A percentile compares a stretch with the other conserved stretches of the same genome.
phyloP scores from a whole-genome alignment of 2,888 invertebrate species.

The Leptopilina myrica region DNA sequence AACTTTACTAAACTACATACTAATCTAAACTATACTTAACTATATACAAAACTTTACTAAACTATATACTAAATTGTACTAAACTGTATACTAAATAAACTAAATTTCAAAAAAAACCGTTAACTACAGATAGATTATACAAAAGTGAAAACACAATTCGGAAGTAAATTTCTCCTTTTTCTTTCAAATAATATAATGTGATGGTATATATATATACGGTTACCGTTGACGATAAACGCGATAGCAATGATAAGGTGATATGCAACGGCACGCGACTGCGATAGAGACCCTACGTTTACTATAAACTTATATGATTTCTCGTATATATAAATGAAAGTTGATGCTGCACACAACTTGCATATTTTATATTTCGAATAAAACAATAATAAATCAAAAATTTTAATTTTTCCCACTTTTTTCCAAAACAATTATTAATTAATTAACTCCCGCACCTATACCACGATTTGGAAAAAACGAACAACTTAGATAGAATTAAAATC shows the following conservation, averaged over 20 bases:
- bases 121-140: no score
- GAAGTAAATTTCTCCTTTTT: not conserved
- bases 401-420: no score
- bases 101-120: no score
- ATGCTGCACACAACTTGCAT: not conserved
- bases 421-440: no score
- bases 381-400: not conserved
- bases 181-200: not conserved
- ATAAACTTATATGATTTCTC: conserved; percentile 1
- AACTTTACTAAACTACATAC: no score
- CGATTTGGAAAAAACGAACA: no score
- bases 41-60: no score
- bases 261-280: conserved; percentile 34
- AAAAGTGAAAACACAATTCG: not conserved
- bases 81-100: not conserved
- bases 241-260: conserved; percentile 38
- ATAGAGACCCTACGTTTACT: conserved; percentile 27
- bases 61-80: no score
- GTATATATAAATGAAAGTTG: not conserved
- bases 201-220: not conserved
- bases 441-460: no score
- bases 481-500: no score
- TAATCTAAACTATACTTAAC: no score
- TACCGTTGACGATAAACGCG: conserved; percentile 27
- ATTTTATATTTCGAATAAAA: not conserved